Base-by-base conservation (phyloP, 2,797 vertebrate species). In the Lateolabrax maculatus region DNA sequence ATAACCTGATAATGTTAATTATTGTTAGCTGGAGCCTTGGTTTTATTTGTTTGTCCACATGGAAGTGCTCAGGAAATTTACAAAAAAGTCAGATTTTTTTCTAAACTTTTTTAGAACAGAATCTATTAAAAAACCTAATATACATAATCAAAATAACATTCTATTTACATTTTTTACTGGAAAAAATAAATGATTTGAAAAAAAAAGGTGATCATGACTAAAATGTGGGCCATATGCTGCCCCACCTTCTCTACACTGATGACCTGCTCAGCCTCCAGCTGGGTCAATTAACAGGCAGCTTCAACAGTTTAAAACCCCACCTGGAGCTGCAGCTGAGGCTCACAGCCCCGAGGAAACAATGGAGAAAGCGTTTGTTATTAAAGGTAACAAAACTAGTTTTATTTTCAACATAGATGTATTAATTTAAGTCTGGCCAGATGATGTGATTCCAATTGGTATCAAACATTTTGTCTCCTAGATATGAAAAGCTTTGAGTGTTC, bases 401-500 rank as follows among this genome's bases (percentile, higher is more conserved):
- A 49, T 36, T 80, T 9, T 31, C 1, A 12, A 36, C 1, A 5
- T 16, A 10, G 10, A 43, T 0, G 2, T 2, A 25, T 18, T 68
- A 0, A 63, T 52, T 52, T 1, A 9, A 21, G 16, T 68, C 13
- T 36, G 6, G n/a, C 53, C 0, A 34, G 3, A 25, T 43, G 11
- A 51, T 23, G 5, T 58, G 12, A 44, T 55, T 77, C 6, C 1
- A 31, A 71, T 7, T 8, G 1, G 0, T n/a, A 7, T 63, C 2
- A 34, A 4, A 52, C 1, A 9, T 80, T 70, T 68, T 56, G 1
- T 51, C 48, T 76, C 52, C 7, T 53, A 95, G 95, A 93, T 31
- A 29, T 79, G 44, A 87, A 76, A 46, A 94, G 89, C 71, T 90
- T 85, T 49, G 93, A 94, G 48, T 75, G 61, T 46, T 74, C 73